phyloP scores from a whole-genome alignment of 1,140 invertebrate genomes.

The Theocolax elegans region DNA sequence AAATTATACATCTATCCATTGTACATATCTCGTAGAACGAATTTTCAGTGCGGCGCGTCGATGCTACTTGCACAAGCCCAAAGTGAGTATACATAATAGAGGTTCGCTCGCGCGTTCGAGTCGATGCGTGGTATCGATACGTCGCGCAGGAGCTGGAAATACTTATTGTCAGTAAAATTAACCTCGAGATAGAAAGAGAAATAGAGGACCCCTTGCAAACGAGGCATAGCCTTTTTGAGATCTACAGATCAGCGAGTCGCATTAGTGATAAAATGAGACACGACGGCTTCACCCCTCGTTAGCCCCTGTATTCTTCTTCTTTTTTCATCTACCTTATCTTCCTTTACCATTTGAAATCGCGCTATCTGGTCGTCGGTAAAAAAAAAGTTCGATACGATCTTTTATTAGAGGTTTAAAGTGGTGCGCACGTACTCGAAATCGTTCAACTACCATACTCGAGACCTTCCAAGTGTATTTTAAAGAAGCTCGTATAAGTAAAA shows the following conservation, averaged over 20 bases:
- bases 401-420: too few species aligned
- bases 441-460: too few species aligned
- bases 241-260: background rate
- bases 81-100: too few species aligned
- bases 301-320: background rate
- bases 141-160: background rate
- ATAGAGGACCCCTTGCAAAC: constrained; percentile 15
- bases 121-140: constrained; percentile 10
- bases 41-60: too few species aligned
- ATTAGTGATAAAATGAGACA: constrained; percentile 31
- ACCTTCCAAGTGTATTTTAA: too few species aligned
- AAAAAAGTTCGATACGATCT: too few species aligned
- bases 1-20: too few species aligned
- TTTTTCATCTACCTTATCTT: background rate
- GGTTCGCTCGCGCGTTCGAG: background rate
- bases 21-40: too few species aligned
- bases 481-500: too few species aligned
- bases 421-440: too few species aligned
- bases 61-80: too few species aligned
- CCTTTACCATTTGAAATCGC: background rate
- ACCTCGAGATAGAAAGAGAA: too few species aligned
- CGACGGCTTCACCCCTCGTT: constrained; percentile 18
- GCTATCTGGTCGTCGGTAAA: background rate
- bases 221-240: constrained; percentile 9
- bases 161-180: background rate